These are phyloP conservation scores for Phoronis australis DNA, from an alignment of 2,888 invertebrate species.

Conservation along the genomic window DNA sequence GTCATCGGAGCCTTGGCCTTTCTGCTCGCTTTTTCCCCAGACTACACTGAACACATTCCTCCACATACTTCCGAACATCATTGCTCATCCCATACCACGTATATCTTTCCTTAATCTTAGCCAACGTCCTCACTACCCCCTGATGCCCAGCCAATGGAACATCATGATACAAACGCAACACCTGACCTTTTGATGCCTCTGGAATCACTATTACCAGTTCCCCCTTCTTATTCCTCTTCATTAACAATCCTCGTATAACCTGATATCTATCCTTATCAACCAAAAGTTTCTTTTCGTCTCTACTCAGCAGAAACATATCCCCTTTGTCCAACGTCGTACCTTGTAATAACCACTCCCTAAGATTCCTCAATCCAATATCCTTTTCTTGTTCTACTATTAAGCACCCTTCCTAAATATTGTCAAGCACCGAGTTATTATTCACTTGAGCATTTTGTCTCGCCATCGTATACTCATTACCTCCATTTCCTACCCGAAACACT, in stretches of 20 bases:
- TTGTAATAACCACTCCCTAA: background rate
- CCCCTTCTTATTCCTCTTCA: background rate
- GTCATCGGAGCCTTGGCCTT: background rate
- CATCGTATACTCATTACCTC: too few relatives aligned
- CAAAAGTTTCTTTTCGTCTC: background rate
- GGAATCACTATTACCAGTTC: background rate
- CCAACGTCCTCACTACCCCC: background rate
- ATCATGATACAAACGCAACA: background rate
- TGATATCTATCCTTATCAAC: background rate
- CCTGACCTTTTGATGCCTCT: background rate
- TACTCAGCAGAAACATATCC: background rate
- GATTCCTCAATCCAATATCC: background rate
- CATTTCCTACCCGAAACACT: too few relatives aligned
- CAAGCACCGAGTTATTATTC: too few relatives aligned
- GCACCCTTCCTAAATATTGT: too few relatives aligned
- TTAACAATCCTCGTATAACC: background rate
- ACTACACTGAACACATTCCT: conserved; percentile 4
- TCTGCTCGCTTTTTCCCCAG: background rate
- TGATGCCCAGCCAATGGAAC: conserved; percentile 1
- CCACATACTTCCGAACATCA: background rate
- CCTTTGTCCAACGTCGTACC: background rate
- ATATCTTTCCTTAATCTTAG: background rate
- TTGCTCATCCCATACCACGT: background rate
- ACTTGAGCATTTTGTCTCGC: too few relatives aligned
- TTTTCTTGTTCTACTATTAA: background rate